Conservation (phyloP, 2,797 vertebrate genomes). For the Phyllotis vaccarum region DNA sequence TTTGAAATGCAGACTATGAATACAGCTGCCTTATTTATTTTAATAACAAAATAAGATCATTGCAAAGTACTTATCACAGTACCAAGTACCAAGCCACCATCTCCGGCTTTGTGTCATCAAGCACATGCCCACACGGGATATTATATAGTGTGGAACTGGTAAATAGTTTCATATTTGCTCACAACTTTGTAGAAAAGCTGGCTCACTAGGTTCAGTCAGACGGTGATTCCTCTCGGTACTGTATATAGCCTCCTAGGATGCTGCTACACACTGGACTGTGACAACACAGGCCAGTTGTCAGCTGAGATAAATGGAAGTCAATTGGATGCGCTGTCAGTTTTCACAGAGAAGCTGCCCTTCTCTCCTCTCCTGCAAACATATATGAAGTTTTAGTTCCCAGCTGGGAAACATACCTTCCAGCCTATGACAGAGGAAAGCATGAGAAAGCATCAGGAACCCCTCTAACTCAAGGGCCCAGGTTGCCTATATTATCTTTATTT, state of each 20-base stretch:
- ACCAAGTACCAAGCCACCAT: background rate
- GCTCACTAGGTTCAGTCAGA: background rate
- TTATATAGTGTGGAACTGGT: background rate
- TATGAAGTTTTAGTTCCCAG: background rate
- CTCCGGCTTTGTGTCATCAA: background rate
- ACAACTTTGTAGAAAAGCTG: background rate
- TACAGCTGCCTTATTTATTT: background rate
- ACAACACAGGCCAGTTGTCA: background rate
- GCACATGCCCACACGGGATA: background rate
- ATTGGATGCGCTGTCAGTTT: background rate
- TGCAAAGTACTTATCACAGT: background rate
- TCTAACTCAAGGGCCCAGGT: background rate
- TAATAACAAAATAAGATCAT: constrained; percentile 24
- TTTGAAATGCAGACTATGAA: background rate
- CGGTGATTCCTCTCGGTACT: background rate
- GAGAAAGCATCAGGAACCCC: background rate
- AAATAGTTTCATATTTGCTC: background rate
- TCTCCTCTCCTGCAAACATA: background rate
- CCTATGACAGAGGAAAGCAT: background rate
- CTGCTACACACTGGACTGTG: background rate
- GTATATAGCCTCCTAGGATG: background rate
- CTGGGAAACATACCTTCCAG: background rate
- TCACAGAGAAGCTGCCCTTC: background rate
- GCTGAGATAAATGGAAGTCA: background rate
- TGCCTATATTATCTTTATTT: background rate